phyloP scores from a whole-genome alignment of 2,113 vertebrate genomes.

The Morone saxatilis region DNA sequence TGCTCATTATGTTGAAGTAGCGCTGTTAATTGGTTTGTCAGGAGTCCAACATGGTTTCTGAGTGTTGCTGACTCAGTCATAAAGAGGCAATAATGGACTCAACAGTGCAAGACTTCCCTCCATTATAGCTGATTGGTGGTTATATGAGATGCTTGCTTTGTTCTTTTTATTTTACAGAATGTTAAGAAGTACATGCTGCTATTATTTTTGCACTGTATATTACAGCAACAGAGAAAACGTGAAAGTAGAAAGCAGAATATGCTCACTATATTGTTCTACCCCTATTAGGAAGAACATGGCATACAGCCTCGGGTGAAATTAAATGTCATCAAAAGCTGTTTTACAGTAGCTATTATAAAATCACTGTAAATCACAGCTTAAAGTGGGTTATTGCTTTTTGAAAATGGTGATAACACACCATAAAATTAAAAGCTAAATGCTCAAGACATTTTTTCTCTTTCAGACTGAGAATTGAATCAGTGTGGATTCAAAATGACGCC shows the following conservation, averaged over 20 bases:
- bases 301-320: conserved; percentile 1
- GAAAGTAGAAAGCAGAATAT: not conserved
- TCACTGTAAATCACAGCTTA: conserved; percentile 19
- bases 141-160: conserved; percentile 45
- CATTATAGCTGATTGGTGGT: conserved; percentile 50
- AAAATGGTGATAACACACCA: conserved; percentile 19
- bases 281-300: not conserved
- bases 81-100: conserved; percentile 64
- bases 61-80: conserved; percentile 69
- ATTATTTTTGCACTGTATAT: conserved; percentile 25
- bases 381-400: conserved; percentile 21
- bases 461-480: conserved; percentile 2
- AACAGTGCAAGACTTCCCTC: conserved; percentile 44
- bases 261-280: not conserved
- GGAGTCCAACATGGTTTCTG: conserved; percentile 53
- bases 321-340: conserved; percentile 32
- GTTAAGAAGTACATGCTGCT: conserved; percentile 24
- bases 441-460: conserved; percentile 19
- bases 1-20: conserved; percentile 60
- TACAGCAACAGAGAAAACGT: not conserved
- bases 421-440: conserved; percentile 35
- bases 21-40: conserved; percentile 71
- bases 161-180: conserved; percentile 38
- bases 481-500: not conserved
- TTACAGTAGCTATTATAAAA: conserved; percentile 23